Percentiles rank a stretch among this genome's conserved stretches.
These are phyloP conservation scores for Cephus runcator DNA, from an alignment of 2,888 invertebrate genomes.

Conservation along the genomic window DNA sequence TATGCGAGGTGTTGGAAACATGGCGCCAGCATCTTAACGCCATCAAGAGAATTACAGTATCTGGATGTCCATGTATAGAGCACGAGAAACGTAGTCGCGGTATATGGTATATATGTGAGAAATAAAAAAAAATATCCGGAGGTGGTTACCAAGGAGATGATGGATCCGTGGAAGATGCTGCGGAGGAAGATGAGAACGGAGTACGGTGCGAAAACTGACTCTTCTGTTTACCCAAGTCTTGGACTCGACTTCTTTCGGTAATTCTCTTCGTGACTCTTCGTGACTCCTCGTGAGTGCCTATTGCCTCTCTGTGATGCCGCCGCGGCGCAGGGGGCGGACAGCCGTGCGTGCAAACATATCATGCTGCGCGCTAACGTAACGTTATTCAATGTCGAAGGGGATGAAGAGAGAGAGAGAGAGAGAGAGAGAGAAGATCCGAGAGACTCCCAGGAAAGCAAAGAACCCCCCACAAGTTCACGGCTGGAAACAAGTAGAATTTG, in stretches of 20 bases:
- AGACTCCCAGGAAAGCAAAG: no score
- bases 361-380: slow-evolving; percentile 3
- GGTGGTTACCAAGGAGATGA: slow-evolving; percentile 37
- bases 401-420: neutral
- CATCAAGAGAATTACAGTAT: no score
- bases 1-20: no score
- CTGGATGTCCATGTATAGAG: no score
- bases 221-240: slow-evolving; percentile 53
- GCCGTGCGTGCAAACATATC: slow-evolving; percentile 14
- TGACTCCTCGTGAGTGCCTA: neutral
- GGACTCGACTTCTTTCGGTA: slow-evolving; percentile 6
- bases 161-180: slow-evolving; percentile 38
- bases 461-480: slow-evolving; percentile 3
- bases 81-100: no score
- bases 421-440: neutral
- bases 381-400: slow-evolving; percentile 25
- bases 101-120: no score
- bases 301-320: slow-evolving; percentile 26
- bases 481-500: no score
- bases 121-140: slow-evolving; percentile 10
- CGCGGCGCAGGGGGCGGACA: slow-evolving; percentile 42
- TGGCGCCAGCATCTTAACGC: no score
- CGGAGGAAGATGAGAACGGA: slow-evolving; percentile 40
- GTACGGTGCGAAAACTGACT: slow-evolving; percentile 53
- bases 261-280: neutral